phyloP scores from a whole-genome alignment of 64 coral and sea anemone species.

The Acropora yongei region DNA sequence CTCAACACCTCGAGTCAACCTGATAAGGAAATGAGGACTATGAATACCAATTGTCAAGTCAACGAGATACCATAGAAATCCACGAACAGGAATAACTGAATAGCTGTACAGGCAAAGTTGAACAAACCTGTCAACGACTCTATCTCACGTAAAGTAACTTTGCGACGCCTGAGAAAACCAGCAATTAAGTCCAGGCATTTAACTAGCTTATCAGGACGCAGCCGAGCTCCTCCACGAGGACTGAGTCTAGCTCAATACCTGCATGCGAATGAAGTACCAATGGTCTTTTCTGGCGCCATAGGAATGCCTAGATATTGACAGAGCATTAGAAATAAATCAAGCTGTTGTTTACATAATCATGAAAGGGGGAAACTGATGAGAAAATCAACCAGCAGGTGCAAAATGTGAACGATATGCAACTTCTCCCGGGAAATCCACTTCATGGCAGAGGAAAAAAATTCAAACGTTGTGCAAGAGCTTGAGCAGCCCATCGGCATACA shows the following conservation, averaged over 20 bases:
- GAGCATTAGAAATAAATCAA: not conserved
- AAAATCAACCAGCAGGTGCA: not conserved
- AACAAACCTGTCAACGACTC: too few relatives aligned
- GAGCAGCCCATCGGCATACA: constrained; percentile 17
- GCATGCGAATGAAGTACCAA: not conserved
- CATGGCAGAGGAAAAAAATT: not conserved
- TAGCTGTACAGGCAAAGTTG: too few relatives aligned
- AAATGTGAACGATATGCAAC: not conserved
- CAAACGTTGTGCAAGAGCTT: constrained; percentile 38
- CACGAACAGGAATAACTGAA: too few relatives aligned
- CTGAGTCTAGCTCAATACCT: not conserved
- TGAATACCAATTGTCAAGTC: too few relatives aligned
- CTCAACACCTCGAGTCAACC: too few relatives aligned
- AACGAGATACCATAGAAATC: too few relatives aligned
- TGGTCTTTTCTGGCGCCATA: not conserved
- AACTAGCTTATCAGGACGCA: too few relatives aligned
- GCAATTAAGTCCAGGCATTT: too few relatives aligned
- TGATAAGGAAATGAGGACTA: too few relatives aligned
- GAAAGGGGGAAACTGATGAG: not conserved
- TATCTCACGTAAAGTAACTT: too few relatives aligned
- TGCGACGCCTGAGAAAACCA: too few relatives aligned
- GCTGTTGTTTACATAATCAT: not conserved
- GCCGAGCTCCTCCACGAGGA: not conserved
- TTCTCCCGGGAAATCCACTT: not conserved
- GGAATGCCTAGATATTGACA: not conserved